Percentiles rank a stretch among this genome's conserved stretches.
Conservation (phyloP, 2,888 invertebrate genomes). For the Drosophila aldrichi region DNA sequence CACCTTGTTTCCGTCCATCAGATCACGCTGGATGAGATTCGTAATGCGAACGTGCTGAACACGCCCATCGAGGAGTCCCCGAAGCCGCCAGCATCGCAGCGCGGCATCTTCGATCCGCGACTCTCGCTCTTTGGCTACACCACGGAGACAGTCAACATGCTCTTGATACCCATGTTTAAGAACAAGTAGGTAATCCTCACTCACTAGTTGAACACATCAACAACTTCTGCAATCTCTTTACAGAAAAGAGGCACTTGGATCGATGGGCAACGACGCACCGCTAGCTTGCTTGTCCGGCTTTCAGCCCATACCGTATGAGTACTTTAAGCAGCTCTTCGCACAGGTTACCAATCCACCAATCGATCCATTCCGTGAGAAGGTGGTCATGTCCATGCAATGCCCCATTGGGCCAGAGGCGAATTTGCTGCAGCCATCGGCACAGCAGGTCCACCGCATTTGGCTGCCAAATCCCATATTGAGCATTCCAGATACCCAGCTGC, state of each 20-base stretch:
- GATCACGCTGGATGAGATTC: conserved; percentile 93
- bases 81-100: conserved; percentile 82
- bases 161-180: conserved; percentile 97
- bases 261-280: conserved; percentile 99
- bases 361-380: conserved; percentile 98
- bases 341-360: conserved; percentile 99
- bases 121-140: conserved; percentile 97
- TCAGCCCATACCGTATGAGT: conserved; percentile 97
- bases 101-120: conserved; percentile 91
- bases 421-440: conserved; percentile 94
- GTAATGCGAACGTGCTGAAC: conserved; percentile 87
- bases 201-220: neutral
- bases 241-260: conserved; percentile 98
- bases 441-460: conserved; percentile 95
- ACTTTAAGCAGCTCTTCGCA: conserved; percentile 99
- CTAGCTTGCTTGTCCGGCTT: conserved; percentile 98
- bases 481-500: conserved; percentile 93
- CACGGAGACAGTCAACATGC: conserved; percentile 96
- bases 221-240: neutral
- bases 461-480: conserved; percentile 97
- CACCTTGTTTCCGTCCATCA: conserved; percentile 73
- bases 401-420: conserved; percentile 99
- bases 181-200: conserved; percentile 89
- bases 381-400: conserved; percentile 99
- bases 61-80: conserved; percentile 53